A percentile compares a stretch with the other conserved stretches of the same genome.
phyloP scores from a whole-genome alignment of 2,113 vertebrate species.

The Leptodactylus fuscus region DNA sequence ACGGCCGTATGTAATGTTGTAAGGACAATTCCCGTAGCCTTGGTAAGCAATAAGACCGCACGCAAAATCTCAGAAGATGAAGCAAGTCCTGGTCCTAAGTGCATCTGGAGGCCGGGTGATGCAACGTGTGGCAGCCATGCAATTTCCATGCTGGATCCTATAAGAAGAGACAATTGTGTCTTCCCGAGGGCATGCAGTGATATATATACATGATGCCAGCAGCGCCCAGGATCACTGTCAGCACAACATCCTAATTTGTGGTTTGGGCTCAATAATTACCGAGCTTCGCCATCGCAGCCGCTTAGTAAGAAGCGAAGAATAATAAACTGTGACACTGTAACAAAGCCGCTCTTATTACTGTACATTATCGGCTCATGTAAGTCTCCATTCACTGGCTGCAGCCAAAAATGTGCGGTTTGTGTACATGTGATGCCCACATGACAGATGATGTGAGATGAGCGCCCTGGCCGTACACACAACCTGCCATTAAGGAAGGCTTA shows the following conservation, averaged over 20 bases:
- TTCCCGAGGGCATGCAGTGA: too few relatives aligned
- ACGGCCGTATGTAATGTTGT: neutral
- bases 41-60: neutral
- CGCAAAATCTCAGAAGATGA: neutral
- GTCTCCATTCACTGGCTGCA: neutral
- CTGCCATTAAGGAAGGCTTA: neutral
- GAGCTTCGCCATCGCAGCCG: neutral
- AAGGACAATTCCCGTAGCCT: neutral
- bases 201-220: neutral
- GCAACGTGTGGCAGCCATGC: neutral
- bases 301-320: neutral
- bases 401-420: neutral
- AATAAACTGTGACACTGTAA: neutral
- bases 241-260: neutral
- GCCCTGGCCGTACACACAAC: neutral
- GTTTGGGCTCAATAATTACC: constrained; percentile 7
- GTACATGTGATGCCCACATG: neutral
- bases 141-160: neutral
- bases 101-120: neutral
- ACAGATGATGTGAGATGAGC: neutral
- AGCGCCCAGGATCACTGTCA: neutral
- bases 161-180: neutral
- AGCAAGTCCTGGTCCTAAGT: neutral
- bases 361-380: neutral
- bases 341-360: neutral